Base-by-base conservation (phyloP, 2,888 invertebrate genomes). In the Acleris holmiana region DNA sequence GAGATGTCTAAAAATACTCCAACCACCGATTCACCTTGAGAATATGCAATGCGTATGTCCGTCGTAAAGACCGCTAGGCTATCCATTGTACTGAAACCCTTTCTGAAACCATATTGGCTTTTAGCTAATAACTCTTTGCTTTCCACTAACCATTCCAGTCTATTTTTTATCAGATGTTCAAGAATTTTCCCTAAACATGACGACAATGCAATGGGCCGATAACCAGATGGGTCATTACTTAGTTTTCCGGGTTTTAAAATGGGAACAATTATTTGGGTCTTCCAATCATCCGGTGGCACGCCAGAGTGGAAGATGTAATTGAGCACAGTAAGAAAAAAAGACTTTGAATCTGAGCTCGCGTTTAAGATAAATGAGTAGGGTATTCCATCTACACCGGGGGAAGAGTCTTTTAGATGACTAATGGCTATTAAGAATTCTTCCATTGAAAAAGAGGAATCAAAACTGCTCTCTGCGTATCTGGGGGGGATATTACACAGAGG, bases 1-100 rank as follows among this genome's bases (percentile, higher is more conserved):
- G 66, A n/a, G 2, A 76, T 66, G 50, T 78, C 77, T 0, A 76
- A 54, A 48, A 76, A 78, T 1, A 67, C 70, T 0, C 61, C 74
- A 0, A 75, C 58, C 0, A 73, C 15, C 7, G 46, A 68, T 49
- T 72, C 57, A 18, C 68, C 65, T 1, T 60, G 59, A 1, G 53
- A 25, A 21, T 71, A 72, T 4, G 73, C 68, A 0, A 69, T 6
- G 8, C 66, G 61, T 10, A 73, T 68, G 19, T 74, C 74, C 0
- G 75, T 61, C 2, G 66, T 57, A 1, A 77, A 44, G n/a, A 75
- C 68, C 10, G 69, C 54, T 5, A 78, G 44, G 7, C 75, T 77
- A 48, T 75, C 76, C 8, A 74, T 49, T 0, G 78, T 76, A 6
- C 73, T 64, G 56, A 61, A 68, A 0, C 76, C 74, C 40, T 69